A percentile compares a stretch with the other conserved stretches of the same genome.
These are phyloP conservation scores for Anguilla pacifica DNA, from an alignment of 2,797 vertebrate genomes.

Conservation along the genomic window DNA sequence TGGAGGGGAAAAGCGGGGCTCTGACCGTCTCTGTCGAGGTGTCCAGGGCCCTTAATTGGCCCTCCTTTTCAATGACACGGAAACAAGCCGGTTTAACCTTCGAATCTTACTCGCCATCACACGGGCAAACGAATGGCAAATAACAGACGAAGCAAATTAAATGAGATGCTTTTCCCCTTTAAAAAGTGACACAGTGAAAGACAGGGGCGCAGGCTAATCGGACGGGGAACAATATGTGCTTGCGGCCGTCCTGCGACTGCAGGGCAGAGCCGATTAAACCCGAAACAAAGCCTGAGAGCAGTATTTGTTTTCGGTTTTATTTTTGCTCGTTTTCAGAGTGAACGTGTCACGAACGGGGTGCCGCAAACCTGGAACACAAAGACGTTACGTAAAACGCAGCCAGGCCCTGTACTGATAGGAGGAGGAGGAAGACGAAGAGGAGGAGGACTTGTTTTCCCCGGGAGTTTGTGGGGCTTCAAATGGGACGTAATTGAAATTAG, in stretches of 20 bases:
- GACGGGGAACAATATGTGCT: neutral
- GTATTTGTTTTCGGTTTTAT: neutral
- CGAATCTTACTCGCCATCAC: neutral
- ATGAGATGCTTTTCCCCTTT: neutral
- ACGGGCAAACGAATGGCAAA: neutral
- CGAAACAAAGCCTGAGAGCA: neutral
- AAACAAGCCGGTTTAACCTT: neutral
- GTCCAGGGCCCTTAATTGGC: neutral
- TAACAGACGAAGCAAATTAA: neutral
- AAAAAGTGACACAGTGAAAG: neutral
- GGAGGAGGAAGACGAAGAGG: neutral
- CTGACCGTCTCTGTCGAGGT: too few relatives aligned
- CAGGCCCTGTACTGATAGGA: neutral
- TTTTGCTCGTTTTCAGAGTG: neutral
- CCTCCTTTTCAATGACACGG: neutral
- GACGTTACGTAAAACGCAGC: neutral
- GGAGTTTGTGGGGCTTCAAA: slow-evolving; percentile 16
- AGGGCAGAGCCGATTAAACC: neutral
- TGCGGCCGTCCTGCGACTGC: neutral
- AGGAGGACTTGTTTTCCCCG: neutral
- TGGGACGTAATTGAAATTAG: slow-evolving; percentile 14
- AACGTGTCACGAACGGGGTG: neutral
- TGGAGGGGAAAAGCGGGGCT: neutral
- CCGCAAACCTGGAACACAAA: neutral
- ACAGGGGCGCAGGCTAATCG: neutral